A percentile compares a stretch with the other conserved stretches of the same genome.
Evolutionary conservation across 1,140 invertebrate genomes (phyloP).

Genomic region (Drosophila repletoides): DNA sequence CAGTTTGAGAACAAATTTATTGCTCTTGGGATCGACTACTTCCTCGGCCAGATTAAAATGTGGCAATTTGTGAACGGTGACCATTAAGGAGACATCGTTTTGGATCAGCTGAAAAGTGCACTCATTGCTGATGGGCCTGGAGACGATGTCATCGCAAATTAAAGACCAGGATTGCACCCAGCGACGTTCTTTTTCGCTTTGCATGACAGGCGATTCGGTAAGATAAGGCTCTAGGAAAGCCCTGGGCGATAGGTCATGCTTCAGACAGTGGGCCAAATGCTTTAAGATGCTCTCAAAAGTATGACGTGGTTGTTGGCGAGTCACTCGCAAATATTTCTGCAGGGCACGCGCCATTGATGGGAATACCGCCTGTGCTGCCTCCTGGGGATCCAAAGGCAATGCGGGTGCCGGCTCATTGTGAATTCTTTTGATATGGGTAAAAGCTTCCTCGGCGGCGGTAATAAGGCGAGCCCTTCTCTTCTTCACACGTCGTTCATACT

Average conservation of each 20-base stretch:
- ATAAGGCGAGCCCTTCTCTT: slow-evolving; percentile 95
- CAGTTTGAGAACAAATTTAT: slow-evolving; percentile 96
- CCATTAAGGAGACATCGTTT: slow-evolving; percentile 95
- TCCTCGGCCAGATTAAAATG: slow-evolving; percentile 97
- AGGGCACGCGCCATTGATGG: slow-evolving; percentile 96
- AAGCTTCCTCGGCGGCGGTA: slow-evolving; percentile 97
- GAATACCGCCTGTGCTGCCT: slow-evolving; percentile 98
- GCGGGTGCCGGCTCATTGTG: slow-evolving; percentile 86
- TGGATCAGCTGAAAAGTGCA: slow-evolving; percentile 95
- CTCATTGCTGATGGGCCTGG: slow-evolving; percentile 90
- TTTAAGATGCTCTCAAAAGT: slow-evolving; percentile 94
- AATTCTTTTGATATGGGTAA: slow-evolving; percentile 95
- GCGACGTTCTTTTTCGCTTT: slow-evolving; percentile 90
- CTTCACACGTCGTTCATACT: slow-evolving; percentile 95
- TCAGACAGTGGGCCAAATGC: slow-evolving; percentile 94
- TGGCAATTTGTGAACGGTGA: slow-evolving; percentile 92
- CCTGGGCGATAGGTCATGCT: slow-evolving; percentile 95
- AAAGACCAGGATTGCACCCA: slow-evolving; percentile 95
- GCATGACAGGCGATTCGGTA: slow-evolving; percentile 89
- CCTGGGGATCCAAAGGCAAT: slow-evolving; percentile 94
- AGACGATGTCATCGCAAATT: slow-evolving; percentile 94
- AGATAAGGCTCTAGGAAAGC: slow-evolving; percentile 96
- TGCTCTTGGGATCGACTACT: slow-evolving; percentile 95
- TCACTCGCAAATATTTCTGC: slow-evolving; percentile 97
- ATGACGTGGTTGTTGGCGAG: slow-evolving; percentile 96